A percentile compares a stretch with the other conserved stretches of the same genome.
phyloP scores from a whole-genome alignment of 2,888 invertebrate genomes.

The Silvanus unidentatus region DNA sequence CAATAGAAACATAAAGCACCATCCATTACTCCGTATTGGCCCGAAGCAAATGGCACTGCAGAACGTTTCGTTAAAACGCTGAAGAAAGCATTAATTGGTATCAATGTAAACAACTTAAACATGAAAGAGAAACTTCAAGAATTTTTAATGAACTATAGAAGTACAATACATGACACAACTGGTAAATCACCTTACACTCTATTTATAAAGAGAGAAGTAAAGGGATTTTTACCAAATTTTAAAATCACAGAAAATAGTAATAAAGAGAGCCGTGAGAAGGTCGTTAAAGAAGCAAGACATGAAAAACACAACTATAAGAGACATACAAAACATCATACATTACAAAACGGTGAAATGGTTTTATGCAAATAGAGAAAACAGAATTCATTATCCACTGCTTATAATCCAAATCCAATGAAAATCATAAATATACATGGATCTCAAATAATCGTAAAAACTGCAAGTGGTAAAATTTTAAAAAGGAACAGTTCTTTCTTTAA shows the following conservation, averaged over 20 bases:
- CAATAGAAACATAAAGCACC: conserved; percentile 12
- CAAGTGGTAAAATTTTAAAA: not conserved
- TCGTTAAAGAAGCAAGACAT: not conserved
- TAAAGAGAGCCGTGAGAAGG: too few relatives aligned
- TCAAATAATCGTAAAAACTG: conserved; percentile 3
- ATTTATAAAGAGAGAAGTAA: conserved; percentile 10
- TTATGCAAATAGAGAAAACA: conserved; percentile 7
- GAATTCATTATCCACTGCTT: conserved; percentile 4
- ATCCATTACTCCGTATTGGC: conserved; percentile 18
- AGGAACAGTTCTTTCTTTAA: conserved; percentile 7
- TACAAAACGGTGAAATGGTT: conserved; percentile 10
- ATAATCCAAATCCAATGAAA: conserved; percentile 8
- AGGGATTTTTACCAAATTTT: conserved; percentile 5
- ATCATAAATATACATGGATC: conserved; percentile 7
- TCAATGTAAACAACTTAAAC: conserved; percentile 3
- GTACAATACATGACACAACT: conserved; percentile 11
- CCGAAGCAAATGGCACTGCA: conserved; percentile 18
- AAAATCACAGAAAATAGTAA: too few relatives aligned
- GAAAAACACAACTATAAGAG: not conserved
- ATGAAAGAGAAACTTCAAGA: conserved; percentile 6
- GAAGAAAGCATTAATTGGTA: conserved; percentile 10
- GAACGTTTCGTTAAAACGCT: conserved; percentile 16
- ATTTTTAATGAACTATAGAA: conserved; percentile 12
- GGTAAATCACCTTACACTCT: conserved; percentile 5
- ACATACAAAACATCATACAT: conserved; percentile 2